These are phyloP conservation scores for Papilio polytes DNA, from an alignment of 1,140 invertebrate species.

Conservation along the genomic window DNA sequence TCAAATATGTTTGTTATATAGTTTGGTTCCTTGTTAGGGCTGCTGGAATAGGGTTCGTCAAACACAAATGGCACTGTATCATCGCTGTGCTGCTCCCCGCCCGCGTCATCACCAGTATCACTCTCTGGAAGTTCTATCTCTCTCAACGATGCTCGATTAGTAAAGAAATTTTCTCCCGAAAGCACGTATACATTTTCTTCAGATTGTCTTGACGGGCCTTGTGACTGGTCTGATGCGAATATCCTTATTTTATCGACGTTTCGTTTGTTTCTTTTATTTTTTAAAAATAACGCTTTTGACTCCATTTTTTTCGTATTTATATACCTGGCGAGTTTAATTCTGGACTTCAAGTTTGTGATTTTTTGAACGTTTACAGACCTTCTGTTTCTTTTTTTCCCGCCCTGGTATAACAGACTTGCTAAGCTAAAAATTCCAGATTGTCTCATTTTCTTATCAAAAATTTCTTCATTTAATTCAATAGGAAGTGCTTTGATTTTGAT, in stretches of 20 bases:
- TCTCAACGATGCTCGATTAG: slow-evolving; percentile 56
- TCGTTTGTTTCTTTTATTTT: slow-evolving; percentile 69
- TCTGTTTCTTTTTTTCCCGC: slow-evolving; percentile 52
- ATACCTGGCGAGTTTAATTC: slow-evolving; percentile 62
- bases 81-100: slow-evolving; percentile 44
- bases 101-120: slow-evolving; percentile 43
- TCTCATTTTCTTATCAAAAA: slow-evolving; percentile 56
- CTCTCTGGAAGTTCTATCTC: slow-evolving; percentile 51
- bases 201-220: slow-evolving; percentile 41
- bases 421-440: slow-evolving; percentile 57
- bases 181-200: slow-evolving; percentile 56
- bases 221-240: slow-evolving; percentile 55
- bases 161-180: slow-evolving; percentile 64
- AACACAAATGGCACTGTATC: slow-evolving; percentile 46
- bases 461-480: slow-evolving; percentile 49
- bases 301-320: slow-evolving; percentile 65
- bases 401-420: slow-evolving; percentile 46
- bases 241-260: slow-evolving; percentile 70
- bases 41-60: slow-evolving; percentile 41
- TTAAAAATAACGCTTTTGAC: slow-evolving; percentile 59
- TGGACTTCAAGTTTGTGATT: slow-evolving; percentile 62
- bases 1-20: slow-evolving; percentile 52
- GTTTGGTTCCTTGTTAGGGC: slow-evolving; percentile 34
- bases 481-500: slow-evolving; percentile 43
- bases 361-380: slow-evolving; percentile 56